Evolutionary conservation across 2,888 invertebrate genomes (phyloP).

Genomic region (Meta bourneti): DNA sequence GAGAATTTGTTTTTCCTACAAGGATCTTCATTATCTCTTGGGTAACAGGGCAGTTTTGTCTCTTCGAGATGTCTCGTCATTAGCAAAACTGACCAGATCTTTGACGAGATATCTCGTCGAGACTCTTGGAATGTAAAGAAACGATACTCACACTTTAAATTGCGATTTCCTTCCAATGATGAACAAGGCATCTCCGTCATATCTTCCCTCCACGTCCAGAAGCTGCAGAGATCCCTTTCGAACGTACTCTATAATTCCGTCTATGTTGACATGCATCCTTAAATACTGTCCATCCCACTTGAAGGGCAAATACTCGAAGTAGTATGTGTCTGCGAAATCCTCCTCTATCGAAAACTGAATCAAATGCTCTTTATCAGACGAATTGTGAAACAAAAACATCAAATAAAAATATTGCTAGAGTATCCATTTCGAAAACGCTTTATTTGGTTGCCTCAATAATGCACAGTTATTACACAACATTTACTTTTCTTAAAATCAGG

Average conservation of each 20-base stretch:
- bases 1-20: too few species aligned
- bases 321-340: background rate
- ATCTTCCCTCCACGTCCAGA: conserved; percentile 3
- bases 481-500: too few species aligned
- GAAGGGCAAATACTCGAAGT: background rate
- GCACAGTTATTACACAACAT: too few species aligned
- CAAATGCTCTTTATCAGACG: background rate
- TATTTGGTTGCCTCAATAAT: too few species aligned
- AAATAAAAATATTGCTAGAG: too few species aligned
- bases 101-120: background rate
- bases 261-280: background rate
- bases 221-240: background rate
- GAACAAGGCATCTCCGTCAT: conserved; percentile 16
- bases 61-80: too few species aligned
- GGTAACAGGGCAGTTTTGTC: too few species aligned
- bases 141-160: conserved; percentile 40
- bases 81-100: too few species aligned
- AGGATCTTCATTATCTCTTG: too few species aligned
- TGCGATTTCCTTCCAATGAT: conserved; percentile 12
- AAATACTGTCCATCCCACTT: conserved; percentile 2
- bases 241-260: background rate
- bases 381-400: too few species aligned
- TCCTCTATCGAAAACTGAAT: background rate
- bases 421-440: too few species aligned
- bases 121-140: background rate